These are phyloP conservation scores for Perca schrenkii DNA, from an alignment of 2,113 vertebrate species.

Conservation along the genomic window DNA sequence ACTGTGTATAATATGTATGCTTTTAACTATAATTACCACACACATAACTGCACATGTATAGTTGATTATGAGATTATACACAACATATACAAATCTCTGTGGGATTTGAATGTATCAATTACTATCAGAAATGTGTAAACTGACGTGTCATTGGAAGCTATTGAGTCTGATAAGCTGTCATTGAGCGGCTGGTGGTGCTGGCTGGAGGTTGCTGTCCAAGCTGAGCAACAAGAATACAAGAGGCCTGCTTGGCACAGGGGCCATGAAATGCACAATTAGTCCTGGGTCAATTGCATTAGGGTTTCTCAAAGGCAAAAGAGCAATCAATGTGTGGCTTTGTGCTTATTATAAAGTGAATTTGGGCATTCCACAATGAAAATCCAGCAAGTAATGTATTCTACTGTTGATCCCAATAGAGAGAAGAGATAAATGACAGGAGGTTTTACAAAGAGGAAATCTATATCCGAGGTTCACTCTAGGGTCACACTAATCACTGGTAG, in stretches of 20 bases:
- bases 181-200: slow-evolving; percentile 45
- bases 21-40: neutral
- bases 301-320: slow-evolving; percentile 61
- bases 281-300: slow-evolving; percentile 56
- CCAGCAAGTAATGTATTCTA: neutral
- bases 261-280: slow-evolving; percentile 70
- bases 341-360: slow-evolving; percentile 17
- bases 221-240: slow-evolving; percentile 54
- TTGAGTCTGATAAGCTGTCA: slow-evolving; percentile 46
- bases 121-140: neutral
- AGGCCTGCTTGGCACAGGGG: slow-evolving; percentile 39
- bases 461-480: neutral
- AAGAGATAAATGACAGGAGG: neutral
- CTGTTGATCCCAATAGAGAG: neutral
- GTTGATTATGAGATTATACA: neutral
- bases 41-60: neutral
- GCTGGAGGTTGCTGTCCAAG: slow-evolving; percentile 54
- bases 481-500: slow-evolving; percentile 44
- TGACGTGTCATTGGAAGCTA: slow-evolving; percentile 32
- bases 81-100: neutral
- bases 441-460: slow-evolving; percentile 17
- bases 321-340: slow-evolving; percentile 41
- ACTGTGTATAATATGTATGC: neutral
- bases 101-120: neutral
- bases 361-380: slow-evolving; percentile 12